phyloP scores from a whole-genome alignment of 2,797 vertebrate genomes.

The Champsocephalus gunnari region DNA sequence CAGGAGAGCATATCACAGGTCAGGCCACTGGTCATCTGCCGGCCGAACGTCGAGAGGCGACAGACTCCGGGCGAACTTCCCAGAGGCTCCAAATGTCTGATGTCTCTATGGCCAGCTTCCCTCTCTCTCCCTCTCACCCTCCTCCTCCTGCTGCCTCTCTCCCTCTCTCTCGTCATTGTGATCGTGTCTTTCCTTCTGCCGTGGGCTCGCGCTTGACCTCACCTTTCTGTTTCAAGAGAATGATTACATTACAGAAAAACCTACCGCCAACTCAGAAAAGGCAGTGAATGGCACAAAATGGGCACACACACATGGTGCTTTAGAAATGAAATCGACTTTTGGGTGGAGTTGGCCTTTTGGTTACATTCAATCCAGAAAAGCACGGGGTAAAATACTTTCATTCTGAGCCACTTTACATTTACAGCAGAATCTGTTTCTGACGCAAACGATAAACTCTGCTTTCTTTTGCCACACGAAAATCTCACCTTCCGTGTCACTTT shows the following conservation, averaged over 20 bases:
- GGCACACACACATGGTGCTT: neutral
- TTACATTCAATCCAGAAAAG: neutral
- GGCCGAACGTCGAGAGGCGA: conserved; percentile 55
- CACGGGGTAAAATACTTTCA: conserved; percentile 14
- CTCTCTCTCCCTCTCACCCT: conserved; percentile 72
- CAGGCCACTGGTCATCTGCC: conserved; percentile 83
- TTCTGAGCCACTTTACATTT: neutral
- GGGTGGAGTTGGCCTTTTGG: neutral
- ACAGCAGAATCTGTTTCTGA: neutral
- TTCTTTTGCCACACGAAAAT: conserved; percentile 45
- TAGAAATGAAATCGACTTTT: neutral
- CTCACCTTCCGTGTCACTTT: conserved; percentile 48
- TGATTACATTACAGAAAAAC: conserved; percentile 14
- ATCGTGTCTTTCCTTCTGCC: conserved; percentile 79
- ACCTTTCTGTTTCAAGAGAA: neutral
- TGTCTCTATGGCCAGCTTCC: conserved; percentile 65
- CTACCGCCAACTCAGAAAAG: neutral
- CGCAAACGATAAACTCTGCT: conserved; percentile 12
- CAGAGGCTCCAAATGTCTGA: conserved; percentile 41
- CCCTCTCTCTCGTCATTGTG: conserved; percentile 75
- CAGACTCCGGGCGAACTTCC: conserved; percentile 12
- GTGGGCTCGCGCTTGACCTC: conserved; percentile 69
- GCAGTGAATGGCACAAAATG: conserved; percentile 3
- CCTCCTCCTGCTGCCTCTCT: conserved; percentile 78
- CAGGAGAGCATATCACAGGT: conserved; percentile 88